A percentile compares a stretch with the other conserved stretches of the same genome.
phyloP scores from a whole-genome alignment of 2,888 invertebrate species.

The Carcina quercana region DNA sequence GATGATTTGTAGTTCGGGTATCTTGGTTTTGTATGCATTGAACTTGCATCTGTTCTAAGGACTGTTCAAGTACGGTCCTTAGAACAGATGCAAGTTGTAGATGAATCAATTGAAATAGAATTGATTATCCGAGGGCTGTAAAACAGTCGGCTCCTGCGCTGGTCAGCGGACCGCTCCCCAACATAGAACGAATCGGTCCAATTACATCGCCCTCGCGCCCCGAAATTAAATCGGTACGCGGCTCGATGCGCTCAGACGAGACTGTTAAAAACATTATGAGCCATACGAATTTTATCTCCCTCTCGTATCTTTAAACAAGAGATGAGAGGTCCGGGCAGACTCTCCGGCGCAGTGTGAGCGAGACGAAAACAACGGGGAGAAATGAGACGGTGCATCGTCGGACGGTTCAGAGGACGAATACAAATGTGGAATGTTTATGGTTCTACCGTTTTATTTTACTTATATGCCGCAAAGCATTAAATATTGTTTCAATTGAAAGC shows the following conservation, averaged over 20 bases:
- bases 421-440: conserved; percentile 75
- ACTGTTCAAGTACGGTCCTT: too few species aligned
- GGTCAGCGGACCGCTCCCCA: conserved; percentile 28
- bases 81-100: conserved; percentile 34
- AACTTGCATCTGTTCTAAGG: too few species aligned
- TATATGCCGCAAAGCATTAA: conserved; percentile 63
- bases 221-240: conserved; percentile 61
- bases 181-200: conserved; percentile 66
- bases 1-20: too few species aligned
- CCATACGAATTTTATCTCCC: conserved; percentile 66
- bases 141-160: conserved; percentile 37
- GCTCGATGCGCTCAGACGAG: conserved; percentile 43
- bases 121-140: conserved; percentile 46
- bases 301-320: conserved; percentile 54
- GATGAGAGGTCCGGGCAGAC: conserved; percentile 55
- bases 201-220: conserved; percentile 59
- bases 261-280: conserved; percentile 71
- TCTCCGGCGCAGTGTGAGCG: conserved; percentile 57
- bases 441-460: conserved; percentile 73
- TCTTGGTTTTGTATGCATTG: too few species aligned
- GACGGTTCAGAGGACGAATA: conserved; percentile 69
- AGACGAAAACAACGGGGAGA: conserved; percentile 30
- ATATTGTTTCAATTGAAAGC: conserved; percentile 74
- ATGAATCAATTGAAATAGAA: conserved; percentile 54
- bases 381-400: conserved; percentile 38